Conservation (phyloP, 2,113 vertebrate species). For the Dipodomys ordii region DNA sequence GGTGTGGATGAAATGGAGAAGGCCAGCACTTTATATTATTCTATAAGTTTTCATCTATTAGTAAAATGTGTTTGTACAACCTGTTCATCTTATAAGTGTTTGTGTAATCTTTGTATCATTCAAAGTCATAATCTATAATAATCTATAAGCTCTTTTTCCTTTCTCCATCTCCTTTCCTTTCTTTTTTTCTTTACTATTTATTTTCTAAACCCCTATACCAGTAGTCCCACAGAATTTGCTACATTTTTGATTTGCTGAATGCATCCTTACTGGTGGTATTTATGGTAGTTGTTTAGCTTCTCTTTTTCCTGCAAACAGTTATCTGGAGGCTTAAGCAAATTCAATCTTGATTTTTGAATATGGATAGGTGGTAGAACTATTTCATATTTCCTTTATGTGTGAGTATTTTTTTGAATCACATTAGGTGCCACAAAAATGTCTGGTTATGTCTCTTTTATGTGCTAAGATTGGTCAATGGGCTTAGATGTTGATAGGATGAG, state of each 20-base stretch:
- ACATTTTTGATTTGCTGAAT: slow-evolving; percentile 21
- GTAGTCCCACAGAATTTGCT: background rate
- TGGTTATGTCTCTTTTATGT: background rate
- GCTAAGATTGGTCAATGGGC: background rate
- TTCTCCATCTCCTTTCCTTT: too few relatives aligned
- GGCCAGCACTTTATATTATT: background rate
- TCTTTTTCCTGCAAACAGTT: background rate
- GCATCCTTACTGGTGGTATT: background rate
- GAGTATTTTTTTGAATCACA: background rate
- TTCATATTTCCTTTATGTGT: background rate
- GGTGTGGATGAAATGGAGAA: too few relatives aligned
- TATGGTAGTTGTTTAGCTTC: slow-evolving; percentile 3
- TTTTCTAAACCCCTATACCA: background rate
- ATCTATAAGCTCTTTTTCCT: background rate
- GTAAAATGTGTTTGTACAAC: background rate
- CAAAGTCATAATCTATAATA: background rate
- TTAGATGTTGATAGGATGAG: background rate
- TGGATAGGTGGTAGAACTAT: background rate
- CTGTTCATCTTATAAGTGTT: background rate
- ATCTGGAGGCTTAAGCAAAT: background rate
- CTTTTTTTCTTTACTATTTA: background rate
- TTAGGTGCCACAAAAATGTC: background rate
- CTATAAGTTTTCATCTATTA: background rate
- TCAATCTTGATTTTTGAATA: background rate
- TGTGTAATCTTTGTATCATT: background rate